These are phyloP conservation scores for Phylloscopus trochilus DNA, from an alignment of 2,113 vertebrate species.

Conservation along the genomic window DNA sequence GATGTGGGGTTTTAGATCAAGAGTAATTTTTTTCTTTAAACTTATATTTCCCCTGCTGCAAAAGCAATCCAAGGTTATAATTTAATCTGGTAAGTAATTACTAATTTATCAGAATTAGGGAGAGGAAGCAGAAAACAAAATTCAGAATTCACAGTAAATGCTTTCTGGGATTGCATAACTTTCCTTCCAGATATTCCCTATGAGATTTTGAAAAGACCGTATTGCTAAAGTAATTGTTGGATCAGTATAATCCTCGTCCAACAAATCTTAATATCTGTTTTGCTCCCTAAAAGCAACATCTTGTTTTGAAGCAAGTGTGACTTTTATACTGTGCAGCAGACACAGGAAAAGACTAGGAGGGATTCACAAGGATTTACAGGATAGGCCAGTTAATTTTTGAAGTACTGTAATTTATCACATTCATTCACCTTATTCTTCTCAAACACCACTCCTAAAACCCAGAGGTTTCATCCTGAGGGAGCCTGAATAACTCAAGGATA, in stretches of 20 bases:
- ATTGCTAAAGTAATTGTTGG: neutral
- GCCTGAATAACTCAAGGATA: neutral
- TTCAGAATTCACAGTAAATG: neutral
- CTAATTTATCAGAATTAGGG: neutral
- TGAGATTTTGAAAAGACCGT: neutral
- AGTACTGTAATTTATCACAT: neutral
- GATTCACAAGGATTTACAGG: neutral
- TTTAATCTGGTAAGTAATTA: neutral
- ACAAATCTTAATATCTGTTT: neutral
- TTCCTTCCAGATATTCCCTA: neutral
- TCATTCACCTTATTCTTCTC: neutral
- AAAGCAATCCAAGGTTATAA: neutral
- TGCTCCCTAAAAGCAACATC: neutral
- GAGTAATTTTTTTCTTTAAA: neutral
- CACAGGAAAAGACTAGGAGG: neutral
- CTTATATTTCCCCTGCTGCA: neutral
- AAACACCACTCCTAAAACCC: neutral
- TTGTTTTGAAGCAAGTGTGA: neutral
- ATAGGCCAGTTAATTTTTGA: neutral
- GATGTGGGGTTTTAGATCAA: neutral
- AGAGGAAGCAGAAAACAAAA: neutral
- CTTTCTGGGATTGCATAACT: neutral
- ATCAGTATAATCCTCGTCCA: neutral
- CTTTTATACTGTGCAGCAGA: neutral
- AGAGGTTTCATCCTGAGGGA: neutral